Evolutionary conservation across 2,888 invertebrate species (phyloP), one percentile per base, ranked within the genome.

Genomic region (Eupithecia subumbrata): DNA sequence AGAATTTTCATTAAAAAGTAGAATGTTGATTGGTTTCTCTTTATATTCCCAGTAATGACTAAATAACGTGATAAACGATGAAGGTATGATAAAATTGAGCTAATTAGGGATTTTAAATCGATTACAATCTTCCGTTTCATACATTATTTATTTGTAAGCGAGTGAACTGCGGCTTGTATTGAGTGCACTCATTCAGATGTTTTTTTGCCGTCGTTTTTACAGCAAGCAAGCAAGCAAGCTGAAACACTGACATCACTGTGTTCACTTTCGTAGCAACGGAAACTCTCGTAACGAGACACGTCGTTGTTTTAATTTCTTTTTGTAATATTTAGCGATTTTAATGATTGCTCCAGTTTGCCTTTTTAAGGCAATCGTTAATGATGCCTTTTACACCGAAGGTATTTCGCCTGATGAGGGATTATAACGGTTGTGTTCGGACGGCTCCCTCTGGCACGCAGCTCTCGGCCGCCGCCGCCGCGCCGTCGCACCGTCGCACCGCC

Each of bases 291-390:
- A 93, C 91, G 91, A 92, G 92, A 90, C 89, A 87, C 86, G 85
- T 86, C 81, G 88, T 87, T 89, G 90, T 90, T 88, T 90, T 91
- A 88, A 90, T 91, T 90, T 90, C 88, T 91, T 90, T 90, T 91
- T 92, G 87, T 89, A 90, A 92, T 93, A 92, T 93, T 92, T 92
- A 88, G 86, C 90, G 89, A 91, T 88, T 92, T 93, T 93, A 93
- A 93, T 93, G 91, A 94, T 91, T 92, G 94, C 91, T 92, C 93
- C 88, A 90, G 90, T 92, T 93, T 89, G 88, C 91, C 94, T 93
- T 94, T 93, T 93, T 91, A 94, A 91, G 94, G 94, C 87, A 87
- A 89, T 92, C 92, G 89, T 92, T 94, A 94, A 95, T 93, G 93
- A 94, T 92, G 92, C 91, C 89, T 93, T 92, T 93, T 94, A 90